phyloP scores from a whole-genome alignment of 2,797 vertebrate genomes.

The Coracias cyanogaster region DNA sequence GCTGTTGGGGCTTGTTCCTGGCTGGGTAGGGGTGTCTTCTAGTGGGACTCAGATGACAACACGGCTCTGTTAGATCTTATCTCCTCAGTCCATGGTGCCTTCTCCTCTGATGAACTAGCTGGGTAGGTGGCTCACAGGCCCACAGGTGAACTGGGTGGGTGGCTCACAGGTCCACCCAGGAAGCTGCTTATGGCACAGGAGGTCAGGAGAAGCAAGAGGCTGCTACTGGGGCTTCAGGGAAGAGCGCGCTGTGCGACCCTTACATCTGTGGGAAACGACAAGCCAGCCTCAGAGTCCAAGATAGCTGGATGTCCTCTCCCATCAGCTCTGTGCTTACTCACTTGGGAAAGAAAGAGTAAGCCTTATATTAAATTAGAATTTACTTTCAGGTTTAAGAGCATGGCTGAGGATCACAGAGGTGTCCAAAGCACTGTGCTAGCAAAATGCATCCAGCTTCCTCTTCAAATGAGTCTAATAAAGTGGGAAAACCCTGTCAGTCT shows the following conservation, averaged over 20 bases:
- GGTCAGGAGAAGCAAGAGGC: background rate
- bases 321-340: background rate
- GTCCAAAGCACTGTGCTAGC: background rate
- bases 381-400: background rate
- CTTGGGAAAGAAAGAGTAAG: background rate
- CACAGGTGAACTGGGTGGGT: background rate
- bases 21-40: background rate
- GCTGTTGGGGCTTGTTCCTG: background rate
- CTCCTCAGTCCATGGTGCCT: background rate
- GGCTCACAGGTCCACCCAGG: background rate
- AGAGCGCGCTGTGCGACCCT: background rate
- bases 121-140: background rate
- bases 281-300: background rate
- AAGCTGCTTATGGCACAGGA: background rate
- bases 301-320: background rate
- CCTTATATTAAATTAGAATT: background rate
- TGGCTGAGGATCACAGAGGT: background rate
- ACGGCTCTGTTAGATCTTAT: background rate
- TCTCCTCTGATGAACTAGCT: background rate
- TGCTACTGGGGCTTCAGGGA: background rate
- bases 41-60: background rate
- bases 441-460: constrained; percentile 21
- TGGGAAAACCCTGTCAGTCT: constrained; percentile 48
- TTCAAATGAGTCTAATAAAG: constrained; percentile 40
- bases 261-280: background rate